Percentiles rank a stretch among this genome's conserved stretches.
phyloP scores from a whole-genome alignment of 1,140 invertebrate genomes.

The Caenorhabditis inopinata region DNA sequence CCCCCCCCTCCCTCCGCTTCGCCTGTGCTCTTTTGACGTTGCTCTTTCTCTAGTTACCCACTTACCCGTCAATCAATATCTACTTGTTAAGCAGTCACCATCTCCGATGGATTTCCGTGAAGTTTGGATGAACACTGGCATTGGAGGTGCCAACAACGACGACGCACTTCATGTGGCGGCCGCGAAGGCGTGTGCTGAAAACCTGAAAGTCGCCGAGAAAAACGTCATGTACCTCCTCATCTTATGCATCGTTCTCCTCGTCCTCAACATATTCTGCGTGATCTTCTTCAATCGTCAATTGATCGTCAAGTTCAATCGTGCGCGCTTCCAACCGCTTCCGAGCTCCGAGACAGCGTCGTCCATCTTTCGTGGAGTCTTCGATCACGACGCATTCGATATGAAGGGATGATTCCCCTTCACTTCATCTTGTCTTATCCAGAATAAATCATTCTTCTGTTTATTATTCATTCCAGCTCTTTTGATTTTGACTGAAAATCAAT shows the following conservation, averaged over 20 bases:
- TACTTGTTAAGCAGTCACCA: too few relatives aligned
- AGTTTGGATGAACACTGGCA: not conserved
- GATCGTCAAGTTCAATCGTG: not conserved
- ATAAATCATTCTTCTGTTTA: too few relatives aligned
- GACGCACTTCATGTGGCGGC: not conserved
- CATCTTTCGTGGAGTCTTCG: not conserved
- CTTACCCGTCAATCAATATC: too few relatives aligned
- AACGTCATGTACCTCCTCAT: not conserved
- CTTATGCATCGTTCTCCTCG: not conserved
- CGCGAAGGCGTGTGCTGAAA: not conserved
- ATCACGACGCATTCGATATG: not conserved
- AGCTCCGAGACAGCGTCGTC: not conserved
- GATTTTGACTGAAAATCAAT: too few relatives aligned
- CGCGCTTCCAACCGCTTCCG: constrained; percentile 9
- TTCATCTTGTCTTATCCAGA: too few relatives aligned
- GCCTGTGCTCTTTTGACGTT: too few relatives aligned
- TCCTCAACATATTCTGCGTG: not conserved
- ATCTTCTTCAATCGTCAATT: not conserved
- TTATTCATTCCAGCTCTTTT: too few relatives aligned
- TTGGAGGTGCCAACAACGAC: not conserved
- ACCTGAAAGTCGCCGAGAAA: not conserved
- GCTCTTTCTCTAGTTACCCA: too few relatives aligned
- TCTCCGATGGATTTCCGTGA: not conserved
- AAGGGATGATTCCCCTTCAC: constrained; percentile 5
- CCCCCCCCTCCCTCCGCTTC: too few relatives aligned